These are phyloP conservation scores for Eutrigla gurnardus DNA, from an alignment of 2,797 vertebrate genomes.

Conservation along the genomic window DNA sequence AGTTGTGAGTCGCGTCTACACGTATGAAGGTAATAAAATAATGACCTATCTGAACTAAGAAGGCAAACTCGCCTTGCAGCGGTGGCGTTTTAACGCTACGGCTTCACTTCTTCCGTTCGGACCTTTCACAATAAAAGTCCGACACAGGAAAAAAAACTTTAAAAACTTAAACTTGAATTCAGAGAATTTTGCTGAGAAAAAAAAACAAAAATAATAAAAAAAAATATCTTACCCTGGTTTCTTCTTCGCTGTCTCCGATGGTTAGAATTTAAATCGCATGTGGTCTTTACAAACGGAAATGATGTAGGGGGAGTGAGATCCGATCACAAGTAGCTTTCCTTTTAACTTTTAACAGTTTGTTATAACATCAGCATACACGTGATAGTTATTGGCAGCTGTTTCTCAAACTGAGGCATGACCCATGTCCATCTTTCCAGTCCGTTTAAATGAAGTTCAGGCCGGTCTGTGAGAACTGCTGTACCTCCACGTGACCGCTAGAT, in stretches of 20 bases:
- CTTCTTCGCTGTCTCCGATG: too few relatives aligned
- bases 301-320: neutral
- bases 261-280: too few relatives aligned
- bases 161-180: too few relatives aligned
- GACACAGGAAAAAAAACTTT: too few relatives aligned
- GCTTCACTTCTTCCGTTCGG: neutral
- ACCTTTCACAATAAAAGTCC: neutral
- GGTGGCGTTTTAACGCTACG: too few relatives aligned
- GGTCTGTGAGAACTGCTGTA: constrained; percentile 2
- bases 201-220: too few relatives aligned
- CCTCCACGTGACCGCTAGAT: neutral
- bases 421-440: neutral
- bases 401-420: neutral
- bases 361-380: neutral
- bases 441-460: too few relatives aligned
- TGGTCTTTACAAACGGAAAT: too few relatives aligned
- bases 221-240: too few relatives aligned
- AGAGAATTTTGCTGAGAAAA: too few relatives aligned
- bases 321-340: neutral
- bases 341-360: neutral
- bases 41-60: neutral
- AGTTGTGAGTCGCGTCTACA: neutral
- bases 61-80: too few relatives aligned
- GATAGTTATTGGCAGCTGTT: neutral
- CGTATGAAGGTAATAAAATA: neutral